phyloP scores from a whole-genome alignment of 2,113 vertebrate genomes.

The Xyrauchen texanus region DNA sequence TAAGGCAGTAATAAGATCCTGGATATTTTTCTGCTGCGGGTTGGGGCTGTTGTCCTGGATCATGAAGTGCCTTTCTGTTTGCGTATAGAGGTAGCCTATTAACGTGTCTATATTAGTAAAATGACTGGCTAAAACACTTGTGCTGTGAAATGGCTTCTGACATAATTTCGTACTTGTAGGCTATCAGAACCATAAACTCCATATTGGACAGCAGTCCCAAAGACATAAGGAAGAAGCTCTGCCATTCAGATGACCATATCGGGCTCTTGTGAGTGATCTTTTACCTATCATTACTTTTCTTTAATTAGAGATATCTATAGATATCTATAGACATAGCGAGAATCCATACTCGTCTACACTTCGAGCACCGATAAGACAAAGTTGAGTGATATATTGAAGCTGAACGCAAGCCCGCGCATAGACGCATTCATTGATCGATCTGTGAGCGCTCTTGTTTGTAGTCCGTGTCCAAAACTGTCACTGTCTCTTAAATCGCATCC shows the following conservation, averaged over 20 bases:
- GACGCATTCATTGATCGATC: too few relatives aligned
- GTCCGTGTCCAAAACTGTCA: too few relatives aligned
- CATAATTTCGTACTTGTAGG: conserved; percentile 66
- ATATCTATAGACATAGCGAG: too few relatives aligned
- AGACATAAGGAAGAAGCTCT: conserved; percentile 74
- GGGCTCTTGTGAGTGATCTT: conserved; percentile 71
- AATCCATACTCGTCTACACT: too few relatives aligned
- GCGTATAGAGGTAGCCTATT: conserved; percentile 80
- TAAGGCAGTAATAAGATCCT: conserved; percentile 75
- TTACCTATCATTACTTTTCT: background rate
- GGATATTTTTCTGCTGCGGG: conserved; percentile 76
- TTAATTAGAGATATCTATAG: background rate
- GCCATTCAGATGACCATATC: conserved; percentile 65
- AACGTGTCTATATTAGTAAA: background rate
- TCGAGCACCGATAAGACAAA: too few relatives aligned
- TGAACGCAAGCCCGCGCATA: too few relatives aligned
- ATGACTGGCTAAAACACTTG: background rate
- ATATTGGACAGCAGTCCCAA: conserved; percentile 72
- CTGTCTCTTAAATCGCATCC: too few relatives aligned
- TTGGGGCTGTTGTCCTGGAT: conserved; percentile 77
- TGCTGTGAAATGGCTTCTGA: conserved; percentile 1
- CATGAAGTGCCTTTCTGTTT: conserved; percentile 60
- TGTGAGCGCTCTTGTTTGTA: too few relatives aligned
- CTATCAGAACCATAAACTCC: conserved; percentile 83
- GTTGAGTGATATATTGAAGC: too few relatives aligned